Evolutionary conservation across 2,888 invertebrate genomes (phyloP), one percentile per base, ranked within the genome.

Genomic region (Eulithis testata): DNA sequence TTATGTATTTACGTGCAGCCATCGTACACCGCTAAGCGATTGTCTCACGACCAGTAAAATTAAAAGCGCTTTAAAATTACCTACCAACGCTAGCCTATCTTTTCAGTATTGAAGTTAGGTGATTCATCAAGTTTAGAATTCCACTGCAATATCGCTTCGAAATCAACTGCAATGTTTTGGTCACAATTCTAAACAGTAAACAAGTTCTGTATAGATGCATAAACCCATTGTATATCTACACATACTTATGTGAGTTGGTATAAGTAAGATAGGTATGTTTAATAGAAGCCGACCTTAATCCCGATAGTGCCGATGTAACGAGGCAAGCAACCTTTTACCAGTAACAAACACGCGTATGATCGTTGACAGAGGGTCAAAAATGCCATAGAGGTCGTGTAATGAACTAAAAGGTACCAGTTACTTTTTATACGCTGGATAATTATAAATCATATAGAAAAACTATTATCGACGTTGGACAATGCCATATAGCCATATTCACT

Each of bases 281-380:
- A 65, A 73, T 70, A 62, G 63, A 65, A 44, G 79, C 72, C 72
- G 89, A 85, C 90, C 88, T 90, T 89, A 89, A 76, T 85, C 85
- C 77, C 81, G 81, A 86, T 87, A 81, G 68, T 60, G 54, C 21
- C 68, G 60, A 71, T 72, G 76, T 73, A 73, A 66, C 74, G 78
- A 90, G 90, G 90, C 79, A 69, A 88, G 81, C 89, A 74, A 85
- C 89, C 90, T 90, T 78, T 89, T 90, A 89, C 89, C 53, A 57
- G 55, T 62, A 60, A 21, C 56, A 62, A 49, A 6, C 21, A 21
- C 21, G 21, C 49, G 9, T 63, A 61, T 63, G 67, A 65, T 52
- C 64, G 66, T 63, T 70, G 70, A 66, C 69, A 68, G 68, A 72
- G 73, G 73, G 72, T 73, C 72, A 69, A 61, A 66, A 60, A 66